Conservation (phyloP, 1,140 invertebrate species). For the Calliopsis andreniformis region DNA sequence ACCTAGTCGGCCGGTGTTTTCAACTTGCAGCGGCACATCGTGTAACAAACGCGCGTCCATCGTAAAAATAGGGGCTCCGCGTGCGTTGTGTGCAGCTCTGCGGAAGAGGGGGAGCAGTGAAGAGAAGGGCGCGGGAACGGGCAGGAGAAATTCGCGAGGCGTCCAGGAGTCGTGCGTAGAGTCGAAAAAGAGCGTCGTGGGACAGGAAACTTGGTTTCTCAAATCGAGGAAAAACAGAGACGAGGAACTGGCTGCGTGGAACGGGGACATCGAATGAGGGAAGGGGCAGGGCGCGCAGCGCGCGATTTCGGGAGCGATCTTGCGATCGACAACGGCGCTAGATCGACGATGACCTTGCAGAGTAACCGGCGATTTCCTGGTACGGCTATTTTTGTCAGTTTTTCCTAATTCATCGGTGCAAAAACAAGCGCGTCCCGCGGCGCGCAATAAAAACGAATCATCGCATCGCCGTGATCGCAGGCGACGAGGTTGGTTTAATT, state of each 20-base stretch:
- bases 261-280: neutral
- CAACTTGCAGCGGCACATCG: conserved; percentile 60
- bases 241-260: too few relatives aligned
- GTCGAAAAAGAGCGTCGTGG: conserved; percentile 32
- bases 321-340: neutral
- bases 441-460: conserved; percentile 34
- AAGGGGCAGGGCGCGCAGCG: neutral
- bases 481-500: conserved; percentile 29
- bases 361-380: conserved; percentile 18
- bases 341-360: conserved; percentile 31
- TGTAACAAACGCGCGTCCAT: conserved; percentile 63
- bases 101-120: neutral
- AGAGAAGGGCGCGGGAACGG: neutral
- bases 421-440: neutral
- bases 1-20: conserved; percentile 64
- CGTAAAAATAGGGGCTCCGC: conserved; percentile 64
- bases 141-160: conserved; percentile 23
- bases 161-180: conserved; percentile 30
- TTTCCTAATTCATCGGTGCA: conserved; percentile 10
- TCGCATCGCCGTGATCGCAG: conserved; percentile 16
- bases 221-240: too few relatives aligned
- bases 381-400: conserved; percentile 16
- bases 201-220: conserved; percentile 4
- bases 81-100: conserved; percentile 32
- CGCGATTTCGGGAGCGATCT: too few relatives aligned